These are phyloP conservation scores for Actinia tenebrosa DNA, from an alignment of 64 coral and sea anemone genomes.

Conservation along the genomic window DNA sequence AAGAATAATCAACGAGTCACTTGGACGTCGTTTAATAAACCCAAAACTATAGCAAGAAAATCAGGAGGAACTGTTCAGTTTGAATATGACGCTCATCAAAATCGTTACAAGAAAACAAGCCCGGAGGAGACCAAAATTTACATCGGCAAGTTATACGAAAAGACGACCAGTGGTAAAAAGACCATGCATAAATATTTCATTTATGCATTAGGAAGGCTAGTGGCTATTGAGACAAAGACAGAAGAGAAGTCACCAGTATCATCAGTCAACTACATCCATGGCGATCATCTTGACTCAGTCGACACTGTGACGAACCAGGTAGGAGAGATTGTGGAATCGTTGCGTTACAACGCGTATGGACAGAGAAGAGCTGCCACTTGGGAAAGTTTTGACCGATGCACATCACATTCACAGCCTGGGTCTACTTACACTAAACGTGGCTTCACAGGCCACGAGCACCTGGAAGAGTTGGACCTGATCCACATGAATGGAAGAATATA, in stretches of 20 bases:
- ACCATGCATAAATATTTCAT: constrained; percentile 21
- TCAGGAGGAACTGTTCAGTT: background rate
- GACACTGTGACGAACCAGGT: background rate
- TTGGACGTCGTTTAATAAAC: constrained; percentile 21
- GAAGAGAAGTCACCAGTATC: background rate
- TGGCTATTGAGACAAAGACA: background rate
- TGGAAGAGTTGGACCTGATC: background rate
- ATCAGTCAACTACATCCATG: background rate
- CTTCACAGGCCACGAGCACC: constrained; percentile 21
- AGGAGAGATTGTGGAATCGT: constrained; percentile 1
- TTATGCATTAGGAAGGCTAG: constrained; percentile 12
- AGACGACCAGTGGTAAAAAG: background rate
- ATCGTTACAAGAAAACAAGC: constrained; percentile 4
- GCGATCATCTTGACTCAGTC: constrained; percentile 22
- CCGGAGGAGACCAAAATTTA: constrained; percentile 7
- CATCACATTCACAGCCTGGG: background rate
- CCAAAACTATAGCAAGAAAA: constrained; percentile 7
- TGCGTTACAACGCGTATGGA: constrained; percentile 13
- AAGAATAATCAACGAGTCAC: background rate
- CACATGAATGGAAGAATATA: constrained; percentile 24
- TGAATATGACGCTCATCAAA: constrained; percentile 4
- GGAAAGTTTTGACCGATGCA: background rate
- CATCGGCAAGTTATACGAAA: constrained; percentile 12
- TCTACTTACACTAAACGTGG: background rate
- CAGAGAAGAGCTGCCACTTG: background rate